Percentiles rank a stretch among this genome's conserved stretches.
phyloP scores from a whole-genome alignment of 2,113 vertebrate species.

The Chamaetylas fuelleborni region DNA sequence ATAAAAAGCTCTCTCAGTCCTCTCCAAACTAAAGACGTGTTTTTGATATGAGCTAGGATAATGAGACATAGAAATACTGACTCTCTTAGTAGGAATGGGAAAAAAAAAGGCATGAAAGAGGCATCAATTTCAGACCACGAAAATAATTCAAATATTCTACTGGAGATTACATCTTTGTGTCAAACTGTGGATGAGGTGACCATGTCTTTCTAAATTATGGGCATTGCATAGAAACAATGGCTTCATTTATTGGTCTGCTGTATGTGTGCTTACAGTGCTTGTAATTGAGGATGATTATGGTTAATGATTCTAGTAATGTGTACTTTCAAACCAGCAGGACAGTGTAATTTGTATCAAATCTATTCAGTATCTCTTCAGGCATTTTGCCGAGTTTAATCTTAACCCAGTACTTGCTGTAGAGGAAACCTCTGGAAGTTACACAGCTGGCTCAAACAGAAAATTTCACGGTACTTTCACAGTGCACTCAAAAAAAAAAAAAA shows the following conservation, averaged over 20 bases:
- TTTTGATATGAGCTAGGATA: not conserved
- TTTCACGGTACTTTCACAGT: slow-evolving; percentile 14
- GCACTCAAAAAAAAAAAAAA: not conserved
- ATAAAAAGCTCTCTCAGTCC: not conserved
- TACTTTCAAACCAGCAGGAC: slow-evolving; percentile 82
- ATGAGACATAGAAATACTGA: not conserved
- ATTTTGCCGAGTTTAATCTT: slow-evolving; percentile 71
- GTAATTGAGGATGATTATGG: slow-evolving; percentile 84
- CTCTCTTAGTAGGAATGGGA: not conserved
- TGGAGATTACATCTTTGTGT: not conserved
- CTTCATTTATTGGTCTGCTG: slow-evolving; percentile 60
- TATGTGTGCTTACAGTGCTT: slow-evolving; percentile 63
- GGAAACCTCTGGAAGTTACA: slow-evolving; percentile 60
- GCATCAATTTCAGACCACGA: not conserved
- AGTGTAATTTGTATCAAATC: slow-evolving; percentile 84
- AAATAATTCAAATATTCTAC: slow-evolving; percentile 24
- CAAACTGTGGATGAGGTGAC: not conserved
- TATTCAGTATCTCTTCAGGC: slow-evolving; percentile 82
- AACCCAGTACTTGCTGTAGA: slow-evolving; percentile 45
- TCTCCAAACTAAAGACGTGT: not conserved
- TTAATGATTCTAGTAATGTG: slow-evolving; percentile 87
- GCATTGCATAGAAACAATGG: slow-evolving; percentile 53
- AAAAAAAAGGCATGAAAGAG: not conserved
- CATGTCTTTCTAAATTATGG: slow-evolving; percentile 47
- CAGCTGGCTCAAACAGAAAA: slow-evolving; percentile 56